A percentile compares a stretch with the other conserved stretches of the same genome.
These are phyloP conservation scores for Pica pica DNA, from an alignment of 2,113 vertebrate species.

Conservation along the genomic window DNA sequence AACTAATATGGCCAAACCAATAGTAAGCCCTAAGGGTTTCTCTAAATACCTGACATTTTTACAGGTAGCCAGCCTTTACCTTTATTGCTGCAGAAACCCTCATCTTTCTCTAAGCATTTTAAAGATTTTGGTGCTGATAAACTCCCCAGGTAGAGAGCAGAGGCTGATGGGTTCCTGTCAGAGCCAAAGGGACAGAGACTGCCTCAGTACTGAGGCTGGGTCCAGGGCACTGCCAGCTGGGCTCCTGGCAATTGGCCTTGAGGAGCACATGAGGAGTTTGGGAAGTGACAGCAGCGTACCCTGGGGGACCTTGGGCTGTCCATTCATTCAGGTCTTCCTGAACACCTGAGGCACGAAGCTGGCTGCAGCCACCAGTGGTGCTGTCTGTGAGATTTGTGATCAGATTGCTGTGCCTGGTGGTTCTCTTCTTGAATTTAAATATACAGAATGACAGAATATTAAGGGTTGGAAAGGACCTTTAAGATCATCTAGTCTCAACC, in stretches of 20 bases:
- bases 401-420: neutral
- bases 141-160: neutral
- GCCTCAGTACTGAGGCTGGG: neutral
- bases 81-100: neutral
- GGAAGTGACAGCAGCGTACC: rapidly evolving
- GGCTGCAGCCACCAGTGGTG: neutral
- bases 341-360: rapidly evolving
- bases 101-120: neutral
- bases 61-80: neutral
- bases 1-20: neutral
- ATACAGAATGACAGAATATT: neutral
- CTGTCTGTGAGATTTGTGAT: neutral
- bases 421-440: neutral
- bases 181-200: neutral
- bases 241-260: neutral
- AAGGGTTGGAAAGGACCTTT: neutral
- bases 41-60: neutral
- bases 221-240: neutral
- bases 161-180: neutral
- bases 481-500: neutral
- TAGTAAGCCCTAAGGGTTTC: neutral
- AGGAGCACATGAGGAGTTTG: rapidly evolving
- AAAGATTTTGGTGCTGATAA: neutral
- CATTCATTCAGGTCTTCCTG: rapidly evolving
- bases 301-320: rapidly evolving